phyloP scores from a whole-genome alignment of 2,888 invertebrate species.

The Callyntrura guangdongensis region DNA sequence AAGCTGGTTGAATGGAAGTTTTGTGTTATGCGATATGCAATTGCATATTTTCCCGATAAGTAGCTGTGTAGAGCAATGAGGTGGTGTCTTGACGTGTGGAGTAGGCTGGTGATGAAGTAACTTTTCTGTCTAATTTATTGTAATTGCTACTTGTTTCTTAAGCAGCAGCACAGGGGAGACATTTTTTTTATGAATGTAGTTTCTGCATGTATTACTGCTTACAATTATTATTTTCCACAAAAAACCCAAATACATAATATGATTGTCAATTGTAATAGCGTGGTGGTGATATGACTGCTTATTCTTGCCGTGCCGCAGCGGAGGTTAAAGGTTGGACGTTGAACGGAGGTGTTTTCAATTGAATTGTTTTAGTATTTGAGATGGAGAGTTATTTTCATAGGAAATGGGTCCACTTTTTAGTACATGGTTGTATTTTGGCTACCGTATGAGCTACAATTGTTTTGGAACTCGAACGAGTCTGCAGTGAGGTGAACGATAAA shows the following conservation, averaged over 20 bases:
- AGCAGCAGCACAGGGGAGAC: neutral
- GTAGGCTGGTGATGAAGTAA: constrained; percentile 70
- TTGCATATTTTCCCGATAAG: neutral
- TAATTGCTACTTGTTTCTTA: constrained; percentile 52
- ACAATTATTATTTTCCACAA: neutral
- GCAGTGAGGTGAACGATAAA: neutral
- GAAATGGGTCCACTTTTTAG: neutral
- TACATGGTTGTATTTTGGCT: neutral
- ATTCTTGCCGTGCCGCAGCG: neutral
- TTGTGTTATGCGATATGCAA: no score
- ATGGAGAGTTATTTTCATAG: neutral
- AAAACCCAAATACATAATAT: neutral
- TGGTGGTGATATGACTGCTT: neutral
- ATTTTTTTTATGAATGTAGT: neutral
- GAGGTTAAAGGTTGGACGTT: neutral
- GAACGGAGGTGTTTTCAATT: neutral
- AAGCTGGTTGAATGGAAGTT: no score
- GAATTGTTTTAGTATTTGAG: neutral
- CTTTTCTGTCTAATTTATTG: constrained; percentile 55
- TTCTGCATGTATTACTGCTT: neutral
- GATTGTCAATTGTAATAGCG: neutral
- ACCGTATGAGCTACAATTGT: neutral
- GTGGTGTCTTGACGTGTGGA: neutral
- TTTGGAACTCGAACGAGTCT: neutral
- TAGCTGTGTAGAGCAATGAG: neutral